Base-by-base conservation (phyloP, 2,888 invertebrate species). In the Lucinisca nassula region DNA sequence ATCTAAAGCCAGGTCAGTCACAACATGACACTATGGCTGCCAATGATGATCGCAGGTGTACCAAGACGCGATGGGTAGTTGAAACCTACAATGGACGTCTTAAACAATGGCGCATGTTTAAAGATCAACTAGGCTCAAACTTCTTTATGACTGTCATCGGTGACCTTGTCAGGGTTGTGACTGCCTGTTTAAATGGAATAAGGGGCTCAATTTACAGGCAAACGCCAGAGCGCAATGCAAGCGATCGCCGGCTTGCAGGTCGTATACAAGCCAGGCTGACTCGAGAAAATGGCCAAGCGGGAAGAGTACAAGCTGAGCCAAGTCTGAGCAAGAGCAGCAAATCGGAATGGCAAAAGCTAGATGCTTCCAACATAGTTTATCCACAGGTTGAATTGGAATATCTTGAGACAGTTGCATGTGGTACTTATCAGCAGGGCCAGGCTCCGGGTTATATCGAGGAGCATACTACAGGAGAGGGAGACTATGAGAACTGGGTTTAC, bases 41-140 rank as follows among this genome's bases (percentile, higher is more conserved):
- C 3, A 76, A 55, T n/a, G 35, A 24, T 55, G 32, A 76, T 24
- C 76, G 76, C 76, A 38, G 27, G 76, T 76, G 76, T 51, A 49
- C 72, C 3, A 80, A 45, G 40, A 55, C 58, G 55, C 37, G 74
- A 49, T 80, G 73, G 73, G 74, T 80, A 6, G 80, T 80, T 1
- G 80, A 80, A 37, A 73, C 55, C 37, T 80, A 73, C 73, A 73
- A 79, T 72, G 72, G 80, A 30, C 55, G 49, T 17, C 37, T 74
- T 30, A 30, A 61, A 61, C 61, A 61, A 30, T 61, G 61, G 61
- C 61, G 30, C 17, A 61, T 61, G 30, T 61, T 74, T 73, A 45
- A 74, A 35, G 72, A 67, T 10, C 49, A 70, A 37, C 45, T 70
- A n/a, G 49, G n/a, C 30, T 70, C 79, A 3, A 70, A 80, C 49